Evolutionary conservation across 1,140 invertebrate species (phyloP).

Genomic region (Pollicipes pollicipes): DNA sequence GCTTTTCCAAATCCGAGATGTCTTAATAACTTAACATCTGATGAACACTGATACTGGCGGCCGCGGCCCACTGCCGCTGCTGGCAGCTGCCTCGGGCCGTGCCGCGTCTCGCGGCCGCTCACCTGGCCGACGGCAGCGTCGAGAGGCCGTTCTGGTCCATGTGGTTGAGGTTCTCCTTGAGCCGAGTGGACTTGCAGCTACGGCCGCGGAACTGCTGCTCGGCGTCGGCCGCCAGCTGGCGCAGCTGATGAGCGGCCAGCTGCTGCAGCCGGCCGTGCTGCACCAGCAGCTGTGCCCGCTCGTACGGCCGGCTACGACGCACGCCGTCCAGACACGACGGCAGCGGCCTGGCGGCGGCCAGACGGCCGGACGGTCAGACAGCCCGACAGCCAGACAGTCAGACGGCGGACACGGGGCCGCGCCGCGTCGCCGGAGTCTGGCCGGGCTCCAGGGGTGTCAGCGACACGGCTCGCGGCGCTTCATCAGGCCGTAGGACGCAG

Average conservation of each 20-base stretch:
- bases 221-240: conserved; percentile 35
- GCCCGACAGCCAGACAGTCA: too few species aligned
- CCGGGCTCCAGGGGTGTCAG: too few species aligned
- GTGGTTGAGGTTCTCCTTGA: conserved; percentile 34
- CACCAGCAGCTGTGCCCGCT: conserved; percentile 50
- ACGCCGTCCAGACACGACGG: conserved; percentile 46
- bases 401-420: too few species aligned
- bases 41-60: too few species aligned
- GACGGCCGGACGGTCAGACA: neutral
- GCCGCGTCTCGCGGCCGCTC: too few species aligned
- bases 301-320: conserved; percentile 51
- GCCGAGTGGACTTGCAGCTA: conserved; percentile 21
- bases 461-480: too few species aligned
- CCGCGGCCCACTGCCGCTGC: neutral
- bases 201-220: conserved; percentile 19
- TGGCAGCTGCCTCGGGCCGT: too few species aligned
- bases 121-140: conserved; percentile 24
- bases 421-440: too few species aligned
- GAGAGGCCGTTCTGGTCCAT: conserved; percentile 42
- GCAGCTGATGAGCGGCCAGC: conserved; percentile 50
- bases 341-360: conserved; percentile 18
- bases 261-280: conserved; percentile 46
- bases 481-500: too few species aligned
- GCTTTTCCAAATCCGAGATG: too few species aligned
- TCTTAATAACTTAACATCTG: too few species aligned